Evolutionary conservation across 2,113 vertebrate species (phyloP).

Genomic region (Upupa epops): DNA sequence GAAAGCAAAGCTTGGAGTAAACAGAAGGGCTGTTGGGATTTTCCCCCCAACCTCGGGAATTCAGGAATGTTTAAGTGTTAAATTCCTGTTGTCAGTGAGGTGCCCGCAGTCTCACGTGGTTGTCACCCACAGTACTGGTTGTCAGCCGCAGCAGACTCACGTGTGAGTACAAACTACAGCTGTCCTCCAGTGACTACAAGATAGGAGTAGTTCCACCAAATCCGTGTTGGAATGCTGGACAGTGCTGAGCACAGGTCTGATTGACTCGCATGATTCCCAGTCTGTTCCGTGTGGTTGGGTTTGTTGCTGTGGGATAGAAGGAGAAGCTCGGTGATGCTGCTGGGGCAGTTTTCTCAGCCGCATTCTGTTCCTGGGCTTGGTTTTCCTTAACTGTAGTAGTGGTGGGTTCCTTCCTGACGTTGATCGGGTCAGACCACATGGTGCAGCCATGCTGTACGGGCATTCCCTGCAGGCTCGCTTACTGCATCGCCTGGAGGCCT

Average conservation of each 20-base stretch:
- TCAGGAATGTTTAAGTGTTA: background rate
- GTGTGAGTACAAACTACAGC: background rate
- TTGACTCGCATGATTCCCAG: background rate
- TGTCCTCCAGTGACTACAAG: background rate
- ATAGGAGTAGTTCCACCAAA: background rate
- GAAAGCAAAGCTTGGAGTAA: background rate
- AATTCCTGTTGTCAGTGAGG: background rate
- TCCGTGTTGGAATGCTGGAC: background rate
- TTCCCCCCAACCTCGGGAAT: background rate
- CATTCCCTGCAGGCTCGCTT: fast-evolving
- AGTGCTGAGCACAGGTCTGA: background rate
- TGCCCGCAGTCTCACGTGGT: background rate
- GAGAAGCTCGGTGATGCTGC: background rate
- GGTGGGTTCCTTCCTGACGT: background rate
- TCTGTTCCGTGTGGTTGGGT: background rate
- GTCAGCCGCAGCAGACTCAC: background rate
- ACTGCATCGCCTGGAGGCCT: background rate
- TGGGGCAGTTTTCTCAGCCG: background rate
- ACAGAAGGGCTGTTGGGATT: background rate
- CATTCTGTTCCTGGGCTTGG: fast-evolving
- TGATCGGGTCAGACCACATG: background rate
- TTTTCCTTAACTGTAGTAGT: background rate
- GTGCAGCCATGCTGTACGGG: background rate
- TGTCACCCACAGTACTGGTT: background rate
- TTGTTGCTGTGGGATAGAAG: background rate